These are phyloP conservation scores for Neostethus bicornis DNA, from an alignment of 2,797 vertebrate genomes.

Conservation along the genomic window DNA sequence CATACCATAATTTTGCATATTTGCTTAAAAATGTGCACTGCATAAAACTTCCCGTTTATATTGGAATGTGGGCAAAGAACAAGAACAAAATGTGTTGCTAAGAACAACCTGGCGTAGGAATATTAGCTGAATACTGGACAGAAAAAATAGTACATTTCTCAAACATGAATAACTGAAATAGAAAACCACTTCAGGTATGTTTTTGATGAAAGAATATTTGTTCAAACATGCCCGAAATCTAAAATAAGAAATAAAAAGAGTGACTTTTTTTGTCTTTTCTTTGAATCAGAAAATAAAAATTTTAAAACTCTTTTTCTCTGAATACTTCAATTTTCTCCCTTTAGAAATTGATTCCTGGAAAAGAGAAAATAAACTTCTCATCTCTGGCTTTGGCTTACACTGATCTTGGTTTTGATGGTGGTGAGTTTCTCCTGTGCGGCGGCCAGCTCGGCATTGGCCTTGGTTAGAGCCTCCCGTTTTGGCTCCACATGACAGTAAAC, in stretches of 20 bases:
- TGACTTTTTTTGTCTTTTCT: too few species aligned
- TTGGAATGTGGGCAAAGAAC: too few species aligned
- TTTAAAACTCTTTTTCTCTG: constrained; percentile 26
- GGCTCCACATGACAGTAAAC: constrained; percentile 94
- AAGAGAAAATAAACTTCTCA: constrained; percentile 28
- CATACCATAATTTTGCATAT: too few species aligned
- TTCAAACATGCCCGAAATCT: constrained; percentile 5
- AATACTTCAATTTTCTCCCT: constrained; percentile 21
- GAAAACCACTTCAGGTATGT: too few species aligned
- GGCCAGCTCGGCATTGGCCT: constrained; percentile 87
- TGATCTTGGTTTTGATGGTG: constrained; percentile 88
- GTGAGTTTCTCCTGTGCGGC: constrained; percentile 91
- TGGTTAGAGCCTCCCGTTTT: constrained; percentile 89
- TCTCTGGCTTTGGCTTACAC: constrained; percentile 77
- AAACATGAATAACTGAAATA: too few species aligned
- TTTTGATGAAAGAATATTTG: too few species aligned
- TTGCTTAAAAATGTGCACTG: too few species aligned
- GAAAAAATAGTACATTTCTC: too few species aligned
- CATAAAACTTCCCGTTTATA: too few species aligned
- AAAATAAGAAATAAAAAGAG: constrained; percentile 13
- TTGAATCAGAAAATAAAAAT: background rate
- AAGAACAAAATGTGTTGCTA: too few species aligned
- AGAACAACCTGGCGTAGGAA: too few species aligned
- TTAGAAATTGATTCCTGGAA: constrained; percentile 20
- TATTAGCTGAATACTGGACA: too few species aligned